Percentiles rank a stretch among this genome's conserved stretches.
phyloP scores from a whole-genome alignment of 2,797 vertebrate genomes.

The Hyperoplus immaculatus region DNA sequence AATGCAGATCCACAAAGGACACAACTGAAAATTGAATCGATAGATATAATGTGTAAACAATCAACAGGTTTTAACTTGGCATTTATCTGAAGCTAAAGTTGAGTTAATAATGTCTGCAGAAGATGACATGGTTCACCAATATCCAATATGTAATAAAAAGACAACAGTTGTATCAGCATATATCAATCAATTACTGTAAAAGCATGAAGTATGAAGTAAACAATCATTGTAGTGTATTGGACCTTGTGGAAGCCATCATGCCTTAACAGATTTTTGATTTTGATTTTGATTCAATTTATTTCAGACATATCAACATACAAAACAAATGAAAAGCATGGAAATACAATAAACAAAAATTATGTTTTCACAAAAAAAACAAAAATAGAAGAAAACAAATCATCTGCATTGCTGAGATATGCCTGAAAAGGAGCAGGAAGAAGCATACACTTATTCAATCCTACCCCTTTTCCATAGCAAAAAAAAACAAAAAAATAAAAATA shows the following conservation, averaged over 20 bases:
- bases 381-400: too few species aligned
- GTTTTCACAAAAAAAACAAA: too few species aligned
- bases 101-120: conserved; percentile 1
- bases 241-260: background rate
- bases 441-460: too few species aligned
- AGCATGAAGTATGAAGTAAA: conserved; percentile 24
- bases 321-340: too few species aligned
- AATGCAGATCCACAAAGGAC: conserved; percentile 22
- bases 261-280: too few species aligned
- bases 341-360: too few species aligned
- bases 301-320: too few species aligned
- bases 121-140: conserved; percentile 1
- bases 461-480: too few species aligned
- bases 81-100: conserved; percentile 5
- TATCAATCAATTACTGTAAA: conserved; percentile 25
- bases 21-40: conserved; percentile 13
- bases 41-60: conserved; percentile 22
- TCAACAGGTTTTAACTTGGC: conserved; percentile 5
- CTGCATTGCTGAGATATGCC: too few species aligned
- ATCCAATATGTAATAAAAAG: conserved; percentile 21
- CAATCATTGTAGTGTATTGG: conserved; percentile 18
- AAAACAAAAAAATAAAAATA: too few species aligned
- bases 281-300: too few species aligned
- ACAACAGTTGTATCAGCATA: conserved; percentile 9
- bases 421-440: too few species aligned